Percentiles rank a stretch among this genome's conserved stretches.
Conservation (phyloP, 92 coral and sea anemone species). For the Epizoanthus ramosus region DNA sequence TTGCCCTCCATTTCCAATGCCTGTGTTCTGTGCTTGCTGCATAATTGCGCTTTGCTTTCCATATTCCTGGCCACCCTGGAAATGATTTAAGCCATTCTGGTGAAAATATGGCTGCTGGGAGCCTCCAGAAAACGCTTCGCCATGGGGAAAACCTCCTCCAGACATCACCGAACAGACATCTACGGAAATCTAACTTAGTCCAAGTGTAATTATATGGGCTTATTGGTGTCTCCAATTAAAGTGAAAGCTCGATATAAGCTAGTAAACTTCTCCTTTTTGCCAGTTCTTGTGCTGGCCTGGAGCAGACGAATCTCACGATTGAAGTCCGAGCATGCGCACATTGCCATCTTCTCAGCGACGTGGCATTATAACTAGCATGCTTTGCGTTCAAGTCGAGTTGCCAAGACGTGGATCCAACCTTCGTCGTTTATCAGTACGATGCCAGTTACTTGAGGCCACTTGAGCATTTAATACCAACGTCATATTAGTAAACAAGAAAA, state of each 20-base stretch:
- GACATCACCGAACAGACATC: slow-evolving; percentile 78
- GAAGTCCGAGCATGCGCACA: slow-evolving; percentile 79
- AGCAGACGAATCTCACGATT: slow-evolving; percentile 6
- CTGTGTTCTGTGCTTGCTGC: slow-evolving; percentile 55
- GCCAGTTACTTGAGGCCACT: no score
- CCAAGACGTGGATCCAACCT: no score
- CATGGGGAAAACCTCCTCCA: slow-evolving; percentile 72
- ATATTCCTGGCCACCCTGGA: slow-evolving; percentile 51
- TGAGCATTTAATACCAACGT: no score
- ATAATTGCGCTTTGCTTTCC: slow-evolving; percentile 60
- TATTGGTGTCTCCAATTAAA: not conserved
- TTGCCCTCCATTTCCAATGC: slow-evolving; percentile 6
- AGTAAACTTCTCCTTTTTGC: not conserved
- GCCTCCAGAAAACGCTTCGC: slow-evolving; percentile 75
- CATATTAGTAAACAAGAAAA: no score
- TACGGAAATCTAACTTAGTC: slow-evolving; percentile 36
- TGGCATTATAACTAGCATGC: slow-evolving; percentile 69
- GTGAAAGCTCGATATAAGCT: slow-evolving; percentile 2
- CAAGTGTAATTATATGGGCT: slow-evolving; percentile 3
- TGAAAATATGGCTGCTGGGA: slow-evolving; percentile 72
- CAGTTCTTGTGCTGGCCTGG: slow-evolving; percentile 14
- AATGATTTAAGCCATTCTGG: slow-evolving; percentile 73
- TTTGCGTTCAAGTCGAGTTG: slow-evolving; percentile 37
- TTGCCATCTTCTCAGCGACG: slow-evolving; percentile 74
- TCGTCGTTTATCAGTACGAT: no score